A percentile compares a stretch with the other conserved stretches of the same genome.
Conservation (phyloP, 2,888 invertebrate species). For the Nasonia oneida region DNA sequence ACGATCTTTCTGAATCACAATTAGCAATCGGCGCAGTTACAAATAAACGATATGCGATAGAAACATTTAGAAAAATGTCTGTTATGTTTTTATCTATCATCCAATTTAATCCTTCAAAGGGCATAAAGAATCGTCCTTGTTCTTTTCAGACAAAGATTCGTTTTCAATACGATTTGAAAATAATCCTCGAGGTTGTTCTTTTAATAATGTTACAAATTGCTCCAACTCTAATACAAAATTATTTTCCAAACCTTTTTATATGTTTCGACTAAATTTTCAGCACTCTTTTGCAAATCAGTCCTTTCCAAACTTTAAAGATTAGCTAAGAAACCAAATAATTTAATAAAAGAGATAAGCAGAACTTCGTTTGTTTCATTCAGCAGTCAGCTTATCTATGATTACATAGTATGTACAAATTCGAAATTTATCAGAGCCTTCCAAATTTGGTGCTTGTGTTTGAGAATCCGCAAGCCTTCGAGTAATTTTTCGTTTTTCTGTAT, state of each 20-base stretch:
- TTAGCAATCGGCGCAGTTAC: slow-evolving; percentile 32
- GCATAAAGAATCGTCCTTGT: background rate
- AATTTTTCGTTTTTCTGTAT: background rate
- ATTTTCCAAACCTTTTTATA: background rate
- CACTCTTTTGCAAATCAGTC: background rate
- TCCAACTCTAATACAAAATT: background rate
- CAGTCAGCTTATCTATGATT: slow-evolving; percentile 21
- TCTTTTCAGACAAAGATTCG: background rate
- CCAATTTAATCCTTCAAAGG: slow-evolving; percentile 25
- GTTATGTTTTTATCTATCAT: background rate
- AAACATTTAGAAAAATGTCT: slow-evolving; percentile 42
- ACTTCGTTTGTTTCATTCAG: slow-evolving; percentile 9
- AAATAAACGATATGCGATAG: slow-evolving; percentile 31
- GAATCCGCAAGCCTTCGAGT: background rate
- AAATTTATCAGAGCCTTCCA: slow-evolving; percentile 28
- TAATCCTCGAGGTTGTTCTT: background rate
- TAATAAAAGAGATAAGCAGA: background rate
- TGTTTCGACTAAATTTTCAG: background rate
- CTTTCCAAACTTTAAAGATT: background rate
- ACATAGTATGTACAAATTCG: slow-evolving; percentile 31
- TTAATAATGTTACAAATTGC: background rate
- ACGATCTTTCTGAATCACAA: slow-evolving; percentile 21
- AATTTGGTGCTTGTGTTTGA: background rate
- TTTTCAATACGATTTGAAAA: slow-evolving; percentile 8
- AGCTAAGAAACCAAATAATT: slow-evolving; percentile 28